Evolutionary conservation across 2,113 vertebrate genomes (phyloP).

Genomic region (Odocoileus hemionus): DNA sequence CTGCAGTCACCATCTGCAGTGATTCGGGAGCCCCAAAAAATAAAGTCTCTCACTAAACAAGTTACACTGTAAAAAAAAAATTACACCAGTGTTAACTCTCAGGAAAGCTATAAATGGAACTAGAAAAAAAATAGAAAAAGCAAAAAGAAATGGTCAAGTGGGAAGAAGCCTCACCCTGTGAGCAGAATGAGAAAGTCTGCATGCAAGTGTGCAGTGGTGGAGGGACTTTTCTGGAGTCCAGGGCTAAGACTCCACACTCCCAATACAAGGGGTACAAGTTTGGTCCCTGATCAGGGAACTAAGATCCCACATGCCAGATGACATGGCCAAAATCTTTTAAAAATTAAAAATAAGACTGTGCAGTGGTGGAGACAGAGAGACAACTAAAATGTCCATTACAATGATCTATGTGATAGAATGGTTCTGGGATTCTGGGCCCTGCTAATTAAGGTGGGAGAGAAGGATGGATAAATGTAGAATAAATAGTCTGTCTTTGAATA

Average conservation of each 20-base stretch:
- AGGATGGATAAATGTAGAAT: background rate
- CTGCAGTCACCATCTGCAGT: background rate
- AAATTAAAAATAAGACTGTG: background rate
- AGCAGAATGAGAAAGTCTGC: background rate
- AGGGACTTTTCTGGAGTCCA: background rate
- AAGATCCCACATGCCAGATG: background rate
- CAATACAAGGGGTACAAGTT: background rate
- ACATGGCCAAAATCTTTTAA: background rate
- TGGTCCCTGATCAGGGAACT: background rate
- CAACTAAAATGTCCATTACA: background rate
- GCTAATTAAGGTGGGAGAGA: background rate
- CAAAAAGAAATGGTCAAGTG: background rate
- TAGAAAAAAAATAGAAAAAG: background rate
- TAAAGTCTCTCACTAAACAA: background rate
- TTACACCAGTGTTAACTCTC: background rate
- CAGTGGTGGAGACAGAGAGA: background rate
- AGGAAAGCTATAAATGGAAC: background rate
- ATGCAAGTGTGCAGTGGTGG: background rate
- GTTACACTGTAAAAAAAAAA: background rate
- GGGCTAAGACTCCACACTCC: background rate
- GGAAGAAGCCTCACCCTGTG: background rate
- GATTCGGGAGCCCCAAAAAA: rapidly evolving
- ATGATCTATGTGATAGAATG: background rate
- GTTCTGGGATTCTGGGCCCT: background rate
- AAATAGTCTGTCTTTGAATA: background rate